Evolutionary conservation across 2,888 invertebrate genomes (phyloP).

Genomic region (Dexiosoma caninum): DNA sequence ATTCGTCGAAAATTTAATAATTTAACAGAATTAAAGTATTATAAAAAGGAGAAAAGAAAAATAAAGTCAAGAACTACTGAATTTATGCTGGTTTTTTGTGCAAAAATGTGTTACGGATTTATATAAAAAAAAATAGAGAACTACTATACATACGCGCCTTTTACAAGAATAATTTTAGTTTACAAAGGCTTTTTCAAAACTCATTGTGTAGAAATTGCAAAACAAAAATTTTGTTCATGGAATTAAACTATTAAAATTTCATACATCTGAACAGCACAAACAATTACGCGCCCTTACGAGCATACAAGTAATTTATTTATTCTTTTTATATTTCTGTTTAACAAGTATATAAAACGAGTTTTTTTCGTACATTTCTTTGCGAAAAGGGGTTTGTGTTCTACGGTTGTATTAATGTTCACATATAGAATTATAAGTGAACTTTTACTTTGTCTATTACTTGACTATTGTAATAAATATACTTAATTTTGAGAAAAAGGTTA

Average conservation of each 20-base stretch:
- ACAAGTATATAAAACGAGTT: not conserved
- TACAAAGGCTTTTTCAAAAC: constrained; percentile 12
- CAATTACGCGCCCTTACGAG: constrained; percentile 42
- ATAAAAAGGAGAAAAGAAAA: not conserved
- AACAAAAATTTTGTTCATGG: constrained; percentile 43
- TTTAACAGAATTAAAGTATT: not conserved
- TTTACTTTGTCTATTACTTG: not conserved
- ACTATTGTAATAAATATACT: too few species aligned
- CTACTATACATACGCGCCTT: constrained; percentile 40
- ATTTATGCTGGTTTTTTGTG: too few species aligned
- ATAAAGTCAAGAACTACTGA: not conserved
- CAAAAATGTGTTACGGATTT: too few species aligned
- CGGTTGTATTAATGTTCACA: too few species aligned
- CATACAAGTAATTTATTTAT: not conserved
- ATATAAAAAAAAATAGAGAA: too few species aligned
- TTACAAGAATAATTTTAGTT: constrained; percentile 31
- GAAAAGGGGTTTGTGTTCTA: not conserved
- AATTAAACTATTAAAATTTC: not conserved
- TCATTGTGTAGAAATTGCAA: constrained; percentile 1
- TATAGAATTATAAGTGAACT: not conserved
- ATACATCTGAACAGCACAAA: constrained; percentile 31
- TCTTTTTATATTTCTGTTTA: too few species aligned
- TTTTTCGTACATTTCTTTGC: not conserved
- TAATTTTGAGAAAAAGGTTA: not conserved
- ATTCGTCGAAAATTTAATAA: constrained; percentile 12